Conservation (phyloP, 2,888 invertebrate species). For the Euzetes globulus region DNA sequence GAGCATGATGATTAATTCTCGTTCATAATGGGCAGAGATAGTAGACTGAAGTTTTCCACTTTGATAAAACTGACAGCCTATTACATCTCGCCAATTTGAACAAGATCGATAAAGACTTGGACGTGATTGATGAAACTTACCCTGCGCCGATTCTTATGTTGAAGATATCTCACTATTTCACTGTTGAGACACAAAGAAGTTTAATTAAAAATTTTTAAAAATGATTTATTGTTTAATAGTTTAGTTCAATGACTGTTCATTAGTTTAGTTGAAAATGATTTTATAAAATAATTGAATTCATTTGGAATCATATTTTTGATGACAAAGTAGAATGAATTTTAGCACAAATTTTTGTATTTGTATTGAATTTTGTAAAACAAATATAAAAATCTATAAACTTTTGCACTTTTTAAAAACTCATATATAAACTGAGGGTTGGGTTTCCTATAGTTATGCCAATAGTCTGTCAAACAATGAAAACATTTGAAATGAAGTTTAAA, state of each 20-base stretch:
- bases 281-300: too few relatives aligned
- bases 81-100: conserved; percentile 13
- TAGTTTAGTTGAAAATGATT: not conserved
- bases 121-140: not conserved
- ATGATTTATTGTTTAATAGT: too few relatives aligned
- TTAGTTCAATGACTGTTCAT: not conserved
- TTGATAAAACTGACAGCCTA: not conserved
- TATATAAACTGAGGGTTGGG: not conserved
- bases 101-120: not conserved
- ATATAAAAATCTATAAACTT: conserved; percentile 35
- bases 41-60: not conserved
- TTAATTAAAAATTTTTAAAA: not conserved
- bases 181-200: too few relatives aligned
- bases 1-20: not conserved
- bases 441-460: not conserved
- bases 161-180: too few relatives aligned
- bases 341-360: too few relatives aligned
- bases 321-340: not conserved
- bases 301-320: not conserved
- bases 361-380: not conserved
- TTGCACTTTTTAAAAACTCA: conserved; percentile 35
- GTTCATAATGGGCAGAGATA: not conserved
- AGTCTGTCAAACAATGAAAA: not conserved
- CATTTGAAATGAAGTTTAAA: not conserved
- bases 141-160: not conserved